Base-by-base conservation (phyloP, 2,888 invertebrate species). In the Sepiola atlantica region DNA sequence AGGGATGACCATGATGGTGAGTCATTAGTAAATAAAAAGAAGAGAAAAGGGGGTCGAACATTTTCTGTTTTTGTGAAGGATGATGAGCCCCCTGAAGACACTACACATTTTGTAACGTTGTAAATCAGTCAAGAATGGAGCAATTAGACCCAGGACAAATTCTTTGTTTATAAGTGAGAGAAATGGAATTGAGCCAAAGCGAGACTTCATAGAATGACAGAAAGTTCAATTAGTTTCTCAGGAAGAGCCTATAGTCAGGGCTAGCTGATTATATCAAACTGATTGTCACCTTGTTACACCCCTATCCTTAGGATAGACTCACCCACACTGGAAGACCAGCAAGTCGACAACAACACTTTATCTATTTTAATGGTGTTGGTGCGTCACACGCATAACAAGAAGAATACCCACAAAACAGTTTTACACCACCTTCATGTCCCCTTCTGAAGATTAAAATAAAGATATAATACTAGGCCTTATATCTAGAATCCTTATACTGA, bases 321-420 rank as follows among this genome's bases (percentile, higher is more conserved):
- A 45, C 45, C 45, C 45, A 45, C 32, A n/a, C n/a, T n/a, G 1
- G 16, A 77, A 77, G n/a, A 32, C 77, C 77, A n/a, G n/a, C 77
- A 77, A 45, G 45, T 4, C 8, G 77, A n/a, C n/a, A n/a, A n/a
- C 2, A 10, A 77, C 77, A 77, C 77, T 77, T 77, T 77, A n/a
- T 77, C 77, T 77, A n/a, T 77, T 77, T 77, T 77, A 77, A 77
- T 77, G n/a, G 28, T 77, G n/a, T 77, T 77, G n/a, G n/a, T 45
- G 45, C 8, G 4, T 45, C 2, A 45, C 45, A 45, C 8, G 8
- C 45, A 2, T 45, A 45, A 45, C 45, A 4, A 45, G 8, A 45
- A 45, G 45, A 45, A 45, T 45, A 45, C 45, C 45, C 45, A 45
- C 45, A 4, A 45, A 45, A 45, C 45, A 45, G 45, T 45, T 45